Percentiles rank a stretch among this genome's conserved stretches.
Evolutionary conservation across 1,140 invertebrate genomes (phyloP).

Genomic region (Brachionus paranguensis): DNA sequence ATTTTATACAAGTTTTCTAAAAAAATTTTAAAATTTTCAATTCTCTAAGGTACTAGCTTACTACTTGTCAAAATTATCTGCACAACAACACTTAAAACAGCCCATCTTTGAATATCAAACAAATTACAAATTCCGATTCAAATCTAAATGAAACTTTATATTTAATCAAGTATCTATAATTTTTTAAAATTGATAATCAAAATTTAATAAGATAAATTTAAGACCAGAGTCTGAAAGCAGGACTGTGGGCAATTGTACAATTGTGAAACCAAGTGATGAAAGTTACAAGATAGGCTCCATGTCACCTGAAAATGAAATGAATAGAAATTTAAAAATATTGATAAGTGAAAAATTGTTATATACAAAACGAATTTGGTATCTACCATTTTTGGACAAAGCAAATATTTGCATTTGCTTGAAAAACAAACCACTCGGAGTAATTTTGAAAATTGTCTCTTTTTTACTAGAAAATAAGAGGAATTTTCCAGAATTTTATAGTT

Average conservation of each 20-base stretch:
- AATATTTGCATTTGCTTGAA: background rate
- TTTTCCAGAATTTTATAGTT: background rate
- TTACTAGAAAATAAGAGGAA: background rate
- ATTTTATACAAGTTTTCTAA: background rate
- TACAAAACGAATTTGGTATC: conserved; percentile 19
- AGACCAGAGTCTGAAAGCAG: background rate
- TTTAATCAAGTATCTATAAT: background rate
- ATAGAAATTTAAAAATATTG: background rate
- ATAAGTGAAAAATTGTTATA: conserved; percentile 17
- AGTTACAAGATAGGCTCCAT: background rate
- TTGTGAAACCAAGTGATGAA: background rate
- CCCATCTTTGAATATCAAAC: background rate
- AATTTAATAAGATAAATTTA: background rate
- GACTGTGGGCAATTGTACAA: background rate
- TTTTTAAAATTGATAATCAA: background rate
- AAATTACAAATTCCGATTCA: background rate
- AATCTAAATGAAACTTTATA: background rate
- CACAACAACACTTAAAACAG: background rate
- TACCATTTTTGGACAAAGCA: background rate
- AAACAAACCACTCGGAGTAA: conserved; percentile 18
- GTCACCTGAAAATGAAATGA: background rate
- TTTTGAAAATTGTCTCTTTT: background rate
- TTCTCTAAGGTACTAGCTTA: background rate
- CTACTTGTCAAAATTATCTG: too few species aligned
- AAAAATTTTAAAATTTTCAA: background rate